Conservation (phyloP, 1,140 invertebrate genomes). For the Camponotus vicinus region DNA sequence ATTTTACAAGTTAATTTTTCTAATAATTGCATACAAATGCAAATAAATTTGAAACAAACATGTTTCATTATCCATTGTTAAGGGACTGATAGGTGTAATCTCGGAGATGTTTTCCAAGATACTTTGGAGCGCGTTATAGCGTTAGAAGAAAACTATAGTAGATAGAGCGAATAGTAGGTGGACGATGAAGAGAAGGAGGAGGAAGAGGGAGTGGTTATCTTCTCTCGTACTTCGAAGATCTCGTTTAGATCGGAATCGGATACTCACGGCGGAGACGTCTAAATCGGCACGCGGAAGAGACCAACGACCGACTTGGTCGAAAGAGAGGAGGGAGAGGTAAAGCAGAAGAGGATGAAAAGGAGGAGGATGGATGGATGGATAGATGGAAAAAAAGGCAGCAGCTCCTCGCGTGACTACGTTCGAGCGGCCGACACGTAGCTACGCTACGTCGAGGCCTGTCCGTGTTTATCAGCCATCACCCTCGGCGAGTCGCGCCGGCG, state of each 20-base stretch:
- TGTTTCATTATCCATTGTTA: constrained; percentile 12
- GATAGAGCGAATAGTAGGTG: constrained; percentile 42
- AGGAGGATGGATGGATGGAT: not conserved
- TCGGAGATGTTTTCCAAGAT: constrained; percentile 7
- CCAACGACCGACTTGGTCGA: constrained; percentile 61
- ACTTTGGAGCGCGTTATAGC: not conserved
- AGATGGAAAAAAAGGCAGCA: constrained; percentile 48
- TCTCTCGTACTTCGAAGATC: constrained; percentile 64
- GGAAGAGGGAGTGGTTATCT: constrained; percentile 47
- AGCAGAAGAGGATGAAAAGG: constrained; percentile 42
- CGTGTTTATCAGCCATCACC: constrained; percentile 77
- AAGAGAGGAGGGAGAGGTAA: not conserved
- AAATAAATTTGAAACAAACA: not conserved
- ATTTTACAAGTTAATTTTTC: not conserved
- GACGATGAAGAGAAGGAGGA: not conserved
- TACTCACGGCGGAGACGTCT: constrained; percentile 68
- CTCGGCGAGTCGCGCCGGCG: constrained; percentile 63
- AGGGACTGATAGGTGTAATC: constrained; percentile 14
- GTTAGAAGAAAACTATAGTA: constrained; percentile 22
- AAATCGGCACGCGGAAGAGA: constrained; percentile 76
- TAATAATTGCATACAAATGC: not conserved
- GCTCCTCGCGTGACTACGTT: constrained; percentile 74
- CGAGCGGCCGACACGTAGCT: constrained; percentile 72
- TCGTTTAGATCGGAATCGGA: constrained; percentile 71
- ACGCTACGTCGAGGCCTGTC: constrained; percentile 67